phyloP scores from a whole-genome alignment of 2,797 vertebrate species.

The Spea hammondii region DNA sequence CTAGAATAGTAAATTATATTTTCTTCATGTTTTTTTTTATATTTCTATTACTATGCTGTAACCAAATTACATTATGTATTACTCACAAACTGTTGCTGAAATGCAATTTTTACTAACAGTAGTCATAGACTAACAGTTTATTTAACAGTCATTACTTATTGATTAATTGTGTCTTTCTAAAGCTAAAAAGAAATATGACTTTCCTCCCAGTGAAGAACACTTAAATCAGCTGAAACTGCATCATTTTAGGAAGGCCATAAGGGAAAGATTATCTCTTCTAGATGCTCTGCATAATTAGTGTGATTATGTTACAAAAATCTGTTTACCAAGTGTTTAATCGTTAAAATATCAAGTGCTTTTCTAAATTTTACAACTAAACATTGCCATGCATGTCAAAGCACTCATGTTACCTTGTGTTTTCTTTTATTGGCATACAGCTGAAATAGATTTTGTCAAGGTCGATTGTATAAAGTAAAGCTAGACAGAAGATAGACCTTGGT shows the following conservation, averaged over 20 bases:
- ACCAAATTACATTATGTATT: too few relatives aligned
- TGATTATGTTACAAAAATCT: slow-evolving; percentile 52
- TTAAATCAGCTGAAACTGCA: slow-evolving; percentile 50
- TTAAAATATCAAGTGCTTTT: slow-evolving; percentile 52
- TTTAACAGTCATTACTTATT: slow-evolving; percentile 42
- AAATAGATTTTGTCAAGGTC: slow-evolving; percentile 29
- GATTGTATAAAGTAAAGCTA: background rate
- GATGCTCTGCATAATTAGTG: slow-evolving; percentile 51
- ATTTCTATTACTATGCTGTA: too few relatives aligned
- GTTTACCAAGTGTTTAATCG: slow-evolving; percentile 51
- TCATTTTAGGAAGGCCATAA: slow-evolving; percentile 48
- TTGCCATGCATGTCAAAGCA: slow-evolving; percentile 29
- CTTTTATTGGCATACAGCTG: slow-evolving; percentile 12
- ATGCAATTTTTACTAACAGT: too few relatives aligned
- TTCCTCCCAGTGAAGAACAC: slow-evolving; percentile 37
- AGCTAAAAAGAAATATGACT: slow-evolving; percentile 47
- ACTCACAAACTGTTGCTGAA: too few relatives aligned
- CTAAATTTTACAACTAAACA: slow-evolving; percentile 36
- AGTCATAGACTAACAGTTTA: slow-evolving; percentile 9
- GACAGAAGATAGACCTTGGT: too few relatives aligned
- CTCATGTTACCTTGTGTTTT: slow-evolving; percentile 12
- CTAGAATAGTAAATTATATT: too few relatives aligned
- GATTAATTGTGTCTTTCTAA: slow-evolving; percentile 37
- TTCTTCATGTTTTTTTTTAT: too few relatives aligned
- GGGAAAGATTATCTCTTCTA: slow-evolving; percentile 51